These are phyloP conservation scores for Tenthredo distinguenda DNA, from an alignment of 2,888 invertebrate genomes.

Conservation along the genomic window DNA sequence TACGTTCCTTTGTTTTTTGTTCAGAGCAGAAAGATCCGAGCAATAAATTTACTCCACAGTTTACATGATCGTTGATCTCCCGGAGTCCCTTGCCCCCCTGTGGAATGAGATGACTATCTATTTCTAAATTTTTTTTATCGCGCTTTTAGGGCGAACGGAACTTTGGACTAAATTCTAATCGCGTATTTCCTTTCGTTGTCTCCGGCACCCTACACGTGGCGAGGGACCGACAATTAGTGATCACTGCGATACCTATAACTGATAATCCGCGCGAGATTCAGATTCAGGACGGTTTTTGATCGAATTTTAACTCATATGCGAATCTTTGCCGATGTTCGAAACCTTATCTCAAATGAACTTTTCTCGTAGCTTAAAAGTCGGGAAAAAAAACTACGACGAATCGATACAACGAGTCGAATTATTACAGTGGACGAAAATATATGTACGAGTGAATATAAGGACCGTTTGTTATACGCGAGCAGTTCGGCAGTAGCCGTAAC, in stretches of 20 bases:
- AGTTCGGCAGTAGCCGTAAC: not conserved
- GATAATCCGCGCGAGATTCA: not conserved
- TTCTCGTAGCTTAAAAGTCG: no score
- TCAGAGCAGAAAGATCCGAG: not conserved
- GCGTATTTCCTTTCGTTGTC: constrained; percentile 29
- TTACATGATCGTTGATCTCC: not conserved
- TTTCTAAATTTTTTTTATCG: not conserved
- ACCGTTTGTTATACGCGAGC: not conserved
- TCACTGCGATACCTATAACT: not conserved
- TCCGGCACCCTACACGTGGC: not conserved
- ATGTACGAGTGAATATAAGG: not conserved
- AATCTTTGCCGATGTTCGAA: no score
- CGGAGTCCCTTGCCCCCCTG: not conserved
- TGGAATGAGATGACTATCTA: not conserved
- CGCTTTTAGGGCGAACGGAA: not conserved
- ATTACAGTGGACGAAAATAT: no score
- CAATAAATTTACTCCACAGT: not conserved
- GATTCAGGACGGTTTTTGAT: no score
- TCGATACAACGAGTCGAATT: no score
- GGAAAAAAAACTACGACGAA: no score
- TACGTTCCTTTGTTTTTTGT: not conserved
- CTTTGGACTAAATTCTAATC: constrained; percentile 41
- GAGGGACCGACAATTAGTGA: no score
- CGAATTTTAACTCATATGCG: no score
- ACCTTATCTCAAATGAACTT: no score